Evolutionary conservation across 2,888 invertebrate genomes (phyloP), one percentile per base, ranked within the genome.

Genomic region (Eupithecia inturbata): DNA sequence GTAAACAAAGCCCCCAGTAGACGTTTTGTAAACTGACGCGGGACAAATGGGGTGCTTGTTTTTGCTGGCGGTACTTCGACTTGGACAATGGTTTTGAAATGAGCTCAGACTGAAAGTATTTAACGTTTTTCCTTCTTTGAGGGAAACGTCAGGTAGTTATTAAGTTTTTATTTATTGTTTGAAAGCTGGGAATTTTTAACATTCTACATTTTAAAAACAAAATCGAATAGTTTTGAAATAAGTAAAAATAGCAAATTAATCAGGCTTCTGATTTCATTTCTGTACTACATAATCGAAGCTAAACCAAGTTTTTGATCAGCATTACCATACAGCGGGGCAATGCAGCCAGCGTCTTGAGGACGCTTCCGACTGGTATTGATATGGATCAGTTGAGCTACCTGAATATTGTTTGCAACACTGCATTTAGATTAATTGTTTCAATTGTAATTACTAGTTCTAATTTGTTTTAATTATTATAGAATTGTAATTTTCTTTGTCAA

Each of bases 1-100:
- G 74, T 77, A 83, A 83, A 84, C 82, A 83, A 79, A 80, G 78
- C 49, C 79, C 71, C 45, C 19, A 79, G 80, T 72, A 79, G 77
- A 75, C 73, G 70, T 78, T 82, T 76, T 80, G 80, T 81, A 81
- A 82, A 83, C 81, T 77, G 75, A 74, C 81, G 77, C 71, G 78
- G 57, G 22, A 70, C 84, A 84, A 84, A 86, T 83, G 82, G 76
- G 78, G 39, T 72, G 69, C 73, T 76, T 69, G 31, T 70, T 70
- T 68, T 60, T 64, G 70, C 70, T 57, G 72, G 36, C 67, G 36
- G 41, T 64, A 63, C 73, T 64, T 71, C 62, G 66, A 69, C 33
- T 57, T 66, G 14, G 31, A 70, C 69, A 75, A 72, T 71, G 69
- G 53, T 36, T 57, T 12, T 45, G 45, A 67, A 70, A 70, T 70